phyloP scores from a whole-genome alignment of 2,113 vertebrate genomes.

The Cinclus mexicanus region DNA sequence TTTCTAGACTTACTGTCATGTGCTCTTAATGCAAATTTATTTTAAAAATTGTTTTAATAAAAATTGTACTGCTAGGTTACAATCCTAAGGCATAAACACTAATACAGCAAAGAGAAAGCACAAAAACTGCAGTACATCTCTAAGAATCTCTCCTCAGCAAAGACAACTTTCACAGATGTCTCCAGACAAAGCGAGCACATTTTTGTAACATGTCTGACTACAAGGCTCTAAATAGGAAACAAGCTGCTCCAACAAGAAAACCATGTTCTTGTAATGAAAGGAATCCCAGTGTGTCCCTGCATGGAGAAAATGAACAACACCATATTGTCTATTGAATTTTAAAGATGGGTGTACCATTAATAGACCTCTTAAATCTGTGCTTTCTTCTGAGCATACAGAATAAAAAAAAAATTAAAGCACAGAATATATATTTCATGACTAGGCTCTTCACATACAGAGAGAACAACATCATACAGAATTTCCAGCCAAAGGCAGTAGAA shows the following conservation, averaged over 20 bases:
- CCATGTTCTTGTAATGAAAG: neutral
- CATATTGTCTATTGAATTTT: neutral
- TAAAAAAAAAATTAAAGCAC: neutral
- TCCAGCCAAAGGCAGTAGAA: neutral
- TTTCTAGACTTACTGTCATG: neutral
- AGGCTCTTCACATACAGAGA: neutral
- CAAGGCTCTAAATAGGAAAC: neutral
- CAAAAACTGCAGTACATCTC: neutral
- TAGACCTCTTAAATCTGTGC: neutral
- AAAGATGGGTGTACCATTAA: neutral
- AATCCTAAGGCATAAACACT: neutral
- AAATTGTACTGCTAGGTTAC: neutral
- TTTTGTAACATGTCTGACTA: neutral
- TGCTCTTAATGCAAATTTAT: neutral
- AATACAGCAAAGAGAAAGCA: neutral
- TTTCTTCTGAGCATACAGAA: neutral
- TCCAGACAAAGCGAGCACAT: neutral
- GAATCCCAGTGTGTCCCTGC: neutral
- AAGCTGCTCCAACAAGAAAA: neutral
- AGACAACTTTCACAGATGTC: neutral
- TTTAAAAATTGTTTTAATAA: neutral
- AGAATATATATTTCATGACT: neutral
- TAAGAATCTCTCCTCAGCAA: neutral
- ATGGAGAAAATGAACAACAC: neutral
- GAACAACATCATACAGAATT: neutral